Evolutionary conservation across 2,888 invertebrate species (phyloP), one percentile per base, ranked within the genome.

Genomic region (Dicycla oo): DNA sequence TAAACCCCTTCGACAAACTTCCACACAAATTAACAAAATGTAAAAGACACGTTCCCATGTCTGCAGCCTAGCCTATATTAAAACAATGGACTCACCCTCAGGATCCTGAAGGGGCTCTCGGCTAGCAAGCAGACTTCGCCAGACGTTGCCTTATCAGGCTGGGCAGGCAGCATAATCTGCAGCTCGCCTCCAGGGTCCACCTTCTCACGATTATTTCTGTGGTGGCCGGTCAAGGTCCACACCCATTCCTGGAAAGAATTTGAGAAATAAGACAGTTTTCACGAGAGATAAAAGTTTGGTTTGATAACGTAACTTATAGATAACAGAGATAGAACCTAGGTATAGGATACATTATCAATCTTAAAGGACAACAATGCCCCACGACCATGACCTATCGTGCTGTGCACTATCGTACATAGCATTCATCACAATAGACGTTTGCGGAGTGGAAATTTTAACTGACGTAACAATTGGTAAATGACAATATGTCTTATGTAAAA

Each of bases 21-120:
- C 10, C 4, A n/a, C 11, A 7, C 0, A 3, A n/a, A 18, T 15
- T 5, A 40, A 30, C 10, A 40, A 30, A 18, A n/a, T 10, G 0
- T 1, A 20, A 6, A 43, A 20, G 8, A 43, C 7, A 15, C 1
- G 15, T 4, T 20, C 11, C 4, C 8, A 7, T 38, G 1, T 38
- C 26, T 11, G 1, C 10, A 26, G 26, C 15, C n/a, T 20, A 30
- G 2, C 11, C 30, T 18, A n/a, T n/a, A 47, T 54, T 43, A 38
- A 26, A 64, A 40, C 8, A 47, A 43, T 20, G 2, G 0, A 82
- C 97, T 96, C 92, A 98, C 98, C 96, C 97, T 96, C 20, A 97
- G 91, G 82, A 98, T 97, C 81, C 98, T 94, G 87, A 96, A 98
- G 0, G 98, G 98, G 85, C 97, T 98, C 88, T 98, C 98, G 51